These are phyloP conservation scores for Orthonevra nobilis DNA, from an alignment of 2,888 invertebrate species.

Conservation along the genomic window DNA sequence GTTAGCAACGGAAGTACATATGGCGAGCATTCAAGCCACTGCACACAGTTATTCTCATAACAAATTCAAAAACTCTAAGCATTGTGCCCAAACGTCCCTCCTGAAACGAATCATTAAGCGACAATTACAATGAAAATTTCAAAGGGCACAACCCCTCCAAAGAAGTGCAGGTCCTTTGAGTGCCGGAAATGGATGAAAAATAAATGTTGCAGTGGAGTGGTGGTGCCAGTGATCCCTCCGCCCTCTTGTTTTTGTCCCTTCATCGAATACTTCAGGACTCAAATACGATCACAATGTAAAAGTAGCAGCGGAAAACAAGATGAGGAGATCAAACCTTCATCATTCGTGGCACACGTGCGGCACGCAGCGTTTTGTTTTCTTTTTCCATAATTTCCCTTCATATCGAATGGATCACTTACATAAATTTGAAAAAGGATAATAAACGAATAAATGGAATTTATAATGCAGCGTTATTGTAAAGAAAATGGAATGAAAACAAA, in stretches of 20 bases:
- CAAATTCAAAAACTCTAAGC: neutral
- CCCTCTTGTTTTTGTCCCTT: constrained; percentile 20
- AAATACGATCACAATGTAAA: constrained; percentile 30
- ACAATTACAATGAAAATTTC: constrained; percentile 18
- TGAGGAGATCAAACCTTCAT: constrained; percentile 51
- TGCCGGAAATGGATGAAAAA: constrained; percentile 52
- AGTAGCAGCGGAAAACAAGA: constrained; percentile 10
- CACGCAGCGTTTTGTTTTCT: constrained; percentile 55
- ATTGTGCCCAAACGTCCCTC: neutral
- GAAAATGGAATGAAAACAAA: constrained; percentile 45
- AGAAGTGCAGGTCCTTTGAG: constrained; percentile 54
- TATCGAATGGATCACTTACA: constrained; percentile 38
- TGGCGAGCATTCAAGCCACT: no score
- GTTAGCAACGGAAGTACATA: no score
- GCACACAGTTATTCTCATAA: no score
- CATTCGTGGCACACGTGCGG: constrained; percentile 60
- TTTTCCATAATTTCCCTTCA: neutral
- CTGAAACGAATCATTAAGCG: constrained; percentile 9
- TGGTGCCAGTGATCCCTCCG: constrained; percentile 46
- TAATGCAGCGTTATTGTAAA: constrained; percentile 1
- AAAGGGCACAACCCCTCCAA: constrained; percentile 29
- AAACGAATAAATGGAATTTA: constrained; percentile 53
- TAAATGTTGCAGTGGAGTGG: constrained; percentile 30
- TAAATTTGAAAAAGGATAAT: neutral
- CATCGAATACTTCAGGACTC: constrained; percentile 3